Percentiles rank a stretch among this genome's conserved stretches.
Evolutionary conservation across 2,888 invertebrate genomes (phyloP).

Genomic region (Sphinx pinastri): DNA sequence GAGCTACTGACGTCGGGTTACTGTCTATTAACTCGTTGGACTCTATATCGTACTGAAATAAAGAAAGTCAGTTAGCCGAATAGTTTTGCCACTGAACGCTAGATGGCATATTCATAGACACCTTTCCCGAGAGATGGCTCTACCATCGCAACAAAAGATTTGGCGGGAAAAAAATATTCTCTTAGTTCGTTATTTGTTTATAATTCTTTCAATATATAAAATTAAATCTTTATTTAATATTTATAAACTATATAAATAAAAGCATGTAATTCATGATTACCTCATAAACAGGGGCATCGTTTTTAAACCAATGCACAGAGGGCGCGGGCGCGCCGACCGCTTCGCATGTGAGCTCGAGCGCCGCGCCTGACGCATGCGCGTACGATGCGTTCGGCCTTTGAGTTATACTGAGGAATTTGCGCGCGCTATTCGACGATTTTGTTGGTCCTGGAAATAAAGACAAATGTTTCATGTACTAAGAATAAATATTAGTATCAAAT

Average conservation of each 20-base stretch:
- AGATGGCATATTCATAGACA: conserved; percentile 13
- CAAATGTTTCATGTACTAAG: conserved; percentile 1
- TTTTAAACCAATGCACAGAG: conserved; percentile 91
- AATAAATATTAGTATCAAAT: not conserved
- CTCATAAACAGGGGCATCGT: conserved; percentile 87
- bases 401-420: conserved; percentile 54
- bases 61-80: not conserved
- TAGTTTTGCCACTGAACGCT: not conserved
- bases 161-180: not conserved
- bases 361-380: conserved; percentile 75
- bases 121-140: not conserved
- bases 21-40: conserved; percentile 84
- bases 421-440: conserved; percentile 37
- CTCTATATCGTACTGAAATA: conserved; percentile 84
- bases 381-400: conserved; percentile 70
- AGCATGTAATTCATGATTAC: conserved; percentile 67
- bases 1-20: conserved; percentile 84
- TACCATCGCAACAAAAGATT: not conserved
- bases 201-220: too few species aligned
- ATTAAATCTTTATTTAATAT: too few species aligned
- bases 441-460: conserved; percentile 39
- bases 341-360: conserved; percentile 90
- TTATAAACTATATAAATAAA: not conserved
- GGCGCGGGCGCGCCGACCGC: conserved; percentile 93
- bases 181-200: too few species aligned